Base-by-base conservation (phyloP, 2,797 vertebrate genomes). In the Danionella dracula region DNA sequence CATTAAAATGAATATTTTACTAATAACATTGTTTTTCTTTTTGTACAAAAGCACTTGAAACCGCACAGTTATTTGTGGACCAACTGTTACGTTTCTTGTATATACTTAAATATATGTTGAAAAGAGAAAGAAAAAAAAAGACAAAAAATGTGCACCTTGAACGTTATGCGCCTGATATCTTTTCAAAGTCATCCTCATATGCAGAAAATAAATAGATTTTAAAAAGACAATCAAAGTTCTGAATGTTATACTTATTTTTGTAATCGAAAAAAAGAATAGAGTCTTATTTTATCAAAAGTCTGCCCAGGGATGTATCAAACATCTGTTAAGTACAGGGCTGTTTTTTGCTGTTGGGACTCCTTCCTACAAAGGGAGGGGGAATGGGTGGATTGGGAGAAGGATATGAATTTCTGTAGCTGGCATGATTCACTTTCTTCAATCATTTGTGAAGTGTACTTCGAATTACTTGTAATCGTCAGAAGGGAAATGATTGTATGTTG, bases 1-100 rank as follows among this genome's bases (percentile, higher is more conserved):
- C 94, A 99, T 98, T 98, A 98, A 91, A 99, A 98, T 98, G 91
- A 94, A 93, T 98, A 99, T 99, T 99, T 99, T 99, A 95, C 93
- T 99, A 97, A 98, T 93, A 96, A 95, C 94, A 96, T 93, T 89
- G 93, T 92, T 97, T 95, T 96, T 93, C 90, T 95, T 93, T 97
- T 91, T 96, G 92, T 97, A 97, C 89, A 89, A 91, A 87, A 93
- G 93, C 94, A 96, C 95, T 94, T 96, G 92, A 98, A 92, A 94
- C 91, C 87, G 92, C 93, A 96, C 95, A 96, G 91, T 93, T 94
- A 90, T 95, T 93, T 93, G 93, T 96, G 94, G 93, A 95, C 90
- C 93, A 93, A 93, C 90, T 90, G 87, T 92, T 95, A 90, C 93
- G 89, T 91, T 92, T 90, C 87, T 90, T 92, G 88, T 92, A 83